Percentiles rank a stretch among this genome's conserved stretches.
These are phyloP conservation scores for Salvelinus alpinus DNA, from an alignment of 2,113 vertebrate species.

Conservation along the genomic window DNA sequence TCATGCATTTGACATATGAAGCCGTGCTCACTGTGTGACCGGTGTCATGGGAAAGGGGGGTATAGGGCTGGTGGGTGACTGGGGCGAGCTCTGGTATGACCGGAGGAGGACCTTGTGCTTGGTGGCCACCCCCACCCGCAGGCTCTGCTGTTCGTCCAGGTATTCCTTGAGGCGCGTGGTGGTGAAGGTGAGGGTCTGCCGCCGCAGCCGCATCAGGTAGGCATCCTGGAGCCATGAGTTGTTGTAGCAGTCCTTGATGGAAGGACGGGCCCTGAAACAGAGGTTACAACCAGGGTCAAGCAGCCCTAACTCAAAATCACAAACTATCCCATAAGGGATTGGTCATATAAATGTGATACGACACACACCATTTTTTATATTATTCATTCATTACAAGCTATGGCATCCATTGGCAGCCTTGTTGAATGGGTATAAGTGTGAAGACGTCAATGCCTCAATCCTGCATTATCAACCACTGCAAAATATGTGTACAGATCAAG, in stretches of 20 bases:
- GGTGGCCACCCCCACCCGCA: constrained; percentile 79
- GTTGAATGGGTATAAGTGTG: too few relatives aligned
- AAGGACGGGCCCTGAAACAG: constrained; percentile 87
- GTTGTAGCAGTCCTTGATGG: constrained; percentile 90
- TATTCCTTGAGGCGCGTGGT: constrained; percentile 95
- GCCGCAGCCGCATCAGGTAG: constrained; percentile 94
- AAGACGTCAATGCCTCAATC: too few relatives aligned
- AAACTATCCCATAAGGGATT: too few relatives aligned
- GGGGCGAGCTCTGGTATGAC: constrained; percentile 81
- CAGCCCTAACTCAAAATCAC: too few relatives aligned
- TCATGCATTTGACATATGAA: not conserved
- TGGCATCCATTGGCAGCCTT: too few relatives aligned
- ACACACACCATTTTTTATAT: too few relatives aligned
- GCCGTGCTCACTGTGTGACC: constrained; percentile 69
- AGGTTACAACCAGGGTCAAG: constrained; percentile 6
- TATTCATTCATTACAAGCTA: too few relatives aligned
- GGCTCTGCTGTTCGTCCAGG: constrained; percentile 87
- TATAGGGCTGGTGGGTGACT: constrained; percentile 82
- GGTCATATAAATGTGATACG: too few relatives aligned
- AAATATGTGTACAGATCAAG: too few relatives aligned
- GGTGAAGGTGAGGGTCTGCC: constrained; percentile 96
- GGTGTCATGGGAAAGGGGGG: constrained; percentile 57
- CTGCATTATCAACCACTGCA: too few relatives aligned
- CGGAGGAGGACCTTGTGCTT: constrained; percentile 98
- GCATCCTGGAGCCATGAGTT: constrained; percentile 97